Evolutionary conservation across 2,797 vertebrate species (phyloP).

Genomic region (Zalophus californianus): DNA sequence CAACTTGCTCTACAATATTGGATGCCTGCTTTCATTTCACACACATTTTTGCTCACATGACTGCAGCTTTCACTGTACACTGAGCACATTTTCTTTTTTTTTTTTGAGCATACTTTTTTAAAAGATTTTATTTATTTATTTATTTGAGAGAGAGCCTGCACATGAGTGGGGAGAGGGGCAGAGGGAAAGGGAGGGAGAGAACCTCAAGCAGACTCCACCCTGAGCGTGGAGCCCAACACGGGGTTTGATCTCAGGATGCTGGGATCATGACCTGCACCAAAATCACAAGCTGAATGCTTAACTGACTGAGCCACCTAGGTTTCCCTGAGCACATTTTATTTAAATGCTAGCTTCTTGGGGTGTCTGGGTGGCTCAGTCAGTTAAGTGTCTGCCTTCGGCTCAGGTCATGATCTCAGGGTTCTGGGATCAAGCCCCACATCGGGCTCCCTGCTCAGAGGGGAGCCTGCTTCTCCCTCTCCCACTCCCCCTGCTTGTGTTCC

Average conservation of each 20-base stretch:
- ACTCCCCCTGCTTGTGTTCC: no score
- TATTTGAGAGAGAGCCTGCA: not conserved
- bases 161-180: not conserved
- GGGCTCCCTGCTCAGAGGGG: no score
- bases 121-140: not conserved
- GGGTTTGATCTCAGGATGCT: not conserved
- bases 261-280: not conserved
- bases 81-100: not conserved
- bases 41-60: not conserved
- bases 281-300: not conserved
- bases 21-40: not conserved
- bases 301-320: not conserved
- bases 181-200: not conserved
- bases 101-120: not conserved
- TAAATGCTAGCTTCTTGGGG: not conserved
- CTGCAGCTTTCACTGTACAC: not conserved
- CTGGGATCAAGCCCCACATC: no score
- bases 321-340: not conserved
- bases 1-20: not conserved
- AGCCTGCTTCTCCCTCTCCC: no score
- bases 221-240: not conserved
- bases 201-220: not conserved
- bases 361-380: no score
- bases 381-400: no score
- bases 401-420: no score